Conservation (phyloP, 2,888 invertebrate species). For the Diadromus collaris region DNA sequence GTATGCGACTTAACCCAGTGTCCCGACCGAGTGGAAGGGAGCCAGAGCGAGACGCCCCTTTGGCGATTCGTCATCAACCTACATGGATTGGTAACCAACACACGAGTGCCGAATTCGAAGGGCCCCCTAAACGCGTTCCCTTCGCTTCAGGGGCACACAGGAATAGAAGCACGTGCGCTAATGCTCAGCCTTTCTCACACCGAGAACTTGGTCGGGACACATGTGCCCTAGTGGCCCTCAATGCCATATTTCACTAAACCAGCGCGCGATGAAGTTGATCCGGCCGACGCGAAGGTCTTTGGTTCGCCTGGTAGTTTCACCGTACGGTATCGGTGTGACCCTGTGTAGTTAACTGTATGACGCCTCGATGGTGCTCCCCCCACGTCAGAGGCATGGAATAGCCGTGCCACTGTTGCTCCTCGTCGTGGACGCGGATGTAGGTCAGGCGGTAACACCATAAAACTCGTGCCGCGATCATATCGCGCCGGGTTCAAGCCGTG, state of each 20-base stretch:
- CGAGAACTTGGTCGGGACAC: constrained; percentile 39
- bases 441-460: constrained; percentile 31
- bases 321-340: constrained; percentile 1
- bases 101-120: constrained; percentile 11
- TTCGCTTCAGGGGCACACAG: constrained; percentile 31
- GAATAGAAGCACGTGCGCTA: constrained; percentile 48
- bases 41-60: constrained; percentile 47
- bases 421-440: constrained; percentile 30
- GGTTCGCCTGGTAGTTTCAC: constrained; percentile 3
- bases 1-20: constrained; percentile 44
- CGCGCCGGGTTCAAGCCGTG: constrained; percentile 13
- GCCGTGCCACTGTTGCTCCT: constrained; percentile 25
- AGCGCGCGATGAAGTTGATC: constrained; percentile 23
- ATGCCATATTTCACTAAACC: constrained; percentile 25
- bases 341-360: constrained; percentile 23
- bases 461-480: not conserved
- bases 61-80: constrained; percentile 36
- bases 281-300: not conserved
- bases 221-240: constrained; percentile 52
- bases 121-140: constrained; percentile 47
- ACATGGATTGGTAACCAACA: constrained; percentile 26
- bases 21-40: constrained; percentile 39
- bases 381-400: constrained; percentile 16
- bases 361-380: constrained; percentile 21
- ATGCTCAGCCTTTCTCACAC: constrained; percentile 37